Evolutionary conservation across 2,888 invertebrate species (phyloP).

Genomic region (Nudaria mundana): DNA sequence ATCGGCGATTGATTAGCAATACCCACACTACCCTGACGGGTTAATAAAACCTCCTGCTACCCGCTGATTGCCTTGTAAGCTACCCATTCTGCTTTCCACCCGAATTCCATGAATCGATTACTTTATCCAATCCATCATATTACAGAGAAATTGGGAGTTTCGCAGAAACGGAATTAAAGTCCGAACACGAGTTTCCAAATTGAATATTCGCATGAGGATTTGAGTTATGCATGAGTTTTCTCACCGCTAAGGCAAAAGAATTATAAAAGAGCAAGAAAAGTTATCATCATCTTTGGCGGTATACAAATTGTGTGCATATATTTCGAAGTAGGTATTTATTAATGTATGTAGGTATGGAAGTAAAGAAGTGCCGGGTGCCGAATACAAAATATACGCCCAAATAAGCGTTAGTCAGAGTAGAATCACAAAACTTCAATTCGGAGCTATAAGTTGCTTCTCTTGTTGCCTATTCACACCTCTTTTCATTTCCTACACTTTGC

Average conservation of each 20-base stretch:
- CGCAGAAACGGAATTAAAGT: constrained; percentile 31
- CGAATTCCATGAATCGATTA: constrained; percentile 61
- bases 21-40: constrained; percentile 74
- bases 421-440: too few relatives aligned
- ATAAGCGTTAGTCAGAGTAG: too few relatives aligned
- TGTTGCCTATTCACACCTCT: too few relatives aligned
- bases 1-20: constrained; percentile 77
- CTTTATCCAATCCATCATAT: constrained; percentile 59
- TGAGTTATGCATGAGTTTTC: constrained; percentile 13
- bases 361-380: too few relatives aligned
- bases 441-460: too few relatives aligned
- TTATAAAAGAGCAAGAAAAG: constrained; percentile 20
- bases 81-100: constrained; percentile 60
- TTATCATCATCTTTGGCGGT: constrained; percentile 10
- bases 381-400: too few relatives aligned
- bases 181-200: constrained; percentile 27
- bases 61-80: constrained; percentile 74
- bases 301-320: not conserved
- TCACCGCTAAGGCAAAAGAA: constrained; percentile 11
- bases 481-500: too few relatives aligned
- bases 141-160: constrained; percentile 33
- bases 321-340: not conserved
- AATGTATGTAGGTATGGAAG: too few relatives aligned
- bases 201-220: constrained; percentile 29
- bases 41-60: constrained; percentile 73